Evolutionary conservation across 2,797 vertebrate genomes (phyloP), one percentile per base, ranked within the genome.

Genomic region (Sebastes matsubarae): DNA sequence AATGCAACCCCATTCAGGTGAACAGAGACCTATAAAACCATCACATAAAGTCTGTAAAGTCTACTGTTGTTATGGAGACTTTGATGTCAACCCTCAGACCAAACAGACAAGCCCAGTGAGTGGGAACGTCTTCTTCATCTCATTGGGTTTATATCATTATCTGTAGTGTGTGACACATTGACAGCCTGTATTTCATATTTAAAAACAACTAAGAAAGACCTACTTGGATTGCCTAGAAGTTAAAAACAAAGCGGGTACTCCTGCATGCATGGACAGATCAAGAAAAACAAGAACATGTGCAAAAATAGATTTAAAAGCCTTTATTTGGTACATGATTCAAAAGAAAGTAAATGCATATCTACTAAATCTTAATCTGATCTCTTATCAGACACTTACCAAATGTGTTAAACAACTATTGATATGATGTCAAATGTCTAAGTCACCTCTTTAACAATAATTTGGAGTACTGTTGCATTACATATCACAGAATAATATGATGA

Each of bases 51-150:
- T 30, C 18, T 65, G 5, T 8, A 38, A 67, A 52, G 71, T 52
- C 9, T 20, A n/a, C 30, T n/a, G 38, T 27, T 25, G 38, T 30
- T 70, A n/a, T 3, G n/a, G 34, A 42, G 16, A 25, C 80, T 85
- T 80, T 80, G 63, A 82, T 71, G 71, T 78, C 14, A 73, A 67
- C 71, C 16, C 60, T 70, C 11, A 27, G 42, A 85, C 58, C 38
- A 70, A 79, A 68, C 59, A 80, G 46, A 30, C 54, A 12, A 74
- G 27, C 24, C 60, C 29, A 16, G 0, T 7, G 22, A 69, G 22
- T 1, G 25, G 24, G 18, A 54, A 12, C 6, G 0, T 57, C 5
- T 13, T 11, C 12, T 58, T 14, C 16, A 24, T 58, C 32, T 54
- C 18, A 34, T n/a, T 32, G 27, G 25, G 4, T 57, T 29, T 5